Base-by-base conservation (phyloP, 2,888 invertebrate species). In the Danaus chrysippus region DNA sequence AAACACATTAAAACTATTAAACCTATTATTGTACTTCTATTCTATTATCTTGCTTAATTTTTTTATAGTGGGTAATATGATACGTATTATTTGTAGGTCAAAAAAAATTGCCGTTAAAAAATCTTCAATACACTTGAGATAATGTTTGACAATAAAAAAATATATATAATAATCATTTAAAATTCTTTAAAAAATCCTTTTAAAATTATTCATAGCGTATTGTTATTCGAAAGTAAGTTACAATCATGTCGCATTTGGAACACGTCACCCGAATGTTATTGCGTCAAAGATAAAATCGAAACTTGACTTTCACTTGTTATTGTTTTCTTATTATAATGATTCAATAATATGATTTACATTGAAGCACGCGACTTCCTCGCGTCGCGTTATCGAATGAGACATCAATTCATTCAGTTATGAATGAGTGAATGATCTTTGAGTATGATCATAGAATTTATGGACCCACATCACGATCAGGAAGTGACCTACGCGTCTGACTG, bases 301-400 rank as follows among this genome's bases (percentile, higher is more conserved):
- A 58, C 44, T 54, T 15, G 12, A 62, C 66, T 66, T 66, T 66
- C 66, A 66, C 64, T 66, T 34, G 55, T 62, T 64, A 66, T 64
- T 64, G 59, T 62, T 59, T 59, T 49, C 60, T 42, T 52, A 44
- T 61, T 49, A 10, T 56, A 63, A 58, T 64, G 59, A 63, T 61
- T 64, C 56, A 66, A 63, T 54, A 59, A 52, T 42, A 23, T 19
- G 23, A 13, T 11, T 49, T 61, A 60, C 58, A 54, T 17, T 13
- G 13, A 15, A 59, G 73, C 81, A 76, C 75, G 12, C 54, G 75
- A 80, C 79, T 76, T 63, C 56, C 63, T 71, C 71, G 73, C 70
- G 62, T 71, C 67, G 69, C 64, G 61, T 60, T 61, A 58, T 49
- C 17, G 42, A 68, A 66, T 53, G 34, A 42, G 17, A 43, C 42